Conservation (phyloP, 2,797 vertebrate genomes). For the Crypturellus tataupa region DNA sequence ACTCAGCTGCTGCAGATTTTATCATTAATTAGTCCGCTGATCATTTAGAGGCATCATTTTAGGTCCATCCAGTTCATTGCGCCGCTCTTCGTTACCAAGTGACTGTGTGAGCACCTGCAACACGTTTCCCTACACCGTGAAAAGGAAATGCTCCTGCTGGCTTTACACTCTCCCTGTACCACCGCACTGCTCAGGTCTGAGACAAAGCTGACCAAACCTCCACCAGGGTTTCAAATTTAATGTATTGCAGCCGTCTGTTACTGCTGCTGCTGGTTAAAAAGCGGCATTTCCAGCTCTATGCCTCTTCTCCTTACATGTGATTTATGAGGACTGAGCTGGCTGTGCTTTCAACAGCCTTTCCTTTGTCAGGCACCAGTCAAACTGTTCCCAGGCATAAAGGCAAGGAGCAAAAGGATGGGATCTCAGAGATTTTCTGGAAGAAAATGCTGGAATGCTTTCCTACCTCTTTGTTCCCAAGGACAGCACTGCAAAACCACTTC, state of each 20-base stretch:
- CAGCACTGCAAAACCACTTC: background rate
- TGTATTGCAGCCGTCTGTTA: background rate
- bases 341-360: background rate
- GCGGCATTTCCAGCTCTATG: background rate
- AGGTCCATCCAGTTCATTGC: background rate
- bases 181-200: background rate
- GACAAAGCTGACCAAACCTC: background rate
- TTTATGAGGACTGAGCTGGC: background rate
- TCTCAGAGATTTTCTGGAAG: background rate
- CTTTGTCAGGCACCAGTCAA: background rate
- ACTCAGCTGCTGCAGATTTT: background rate
- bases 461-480: background rate
- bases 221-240: background rate
- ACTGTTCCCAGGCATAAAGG: background rate
- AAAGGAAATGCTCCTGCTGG: background rate
- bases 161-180: background rate
- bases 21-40: background rate
- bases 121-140: background rate
- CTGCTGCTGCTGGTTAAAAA: background rate
- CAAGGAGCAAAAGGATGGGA: background rate
- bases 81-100: background rate
- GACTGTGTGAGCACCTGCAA: background rate
- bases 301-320: background rate
- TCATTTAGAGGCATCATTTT: background rate
- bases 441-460: background rate